phyloP scores from a whole-genome alignment of 2,797 vertebrate species.

The Gymnoscopelus braueri region DNA sequence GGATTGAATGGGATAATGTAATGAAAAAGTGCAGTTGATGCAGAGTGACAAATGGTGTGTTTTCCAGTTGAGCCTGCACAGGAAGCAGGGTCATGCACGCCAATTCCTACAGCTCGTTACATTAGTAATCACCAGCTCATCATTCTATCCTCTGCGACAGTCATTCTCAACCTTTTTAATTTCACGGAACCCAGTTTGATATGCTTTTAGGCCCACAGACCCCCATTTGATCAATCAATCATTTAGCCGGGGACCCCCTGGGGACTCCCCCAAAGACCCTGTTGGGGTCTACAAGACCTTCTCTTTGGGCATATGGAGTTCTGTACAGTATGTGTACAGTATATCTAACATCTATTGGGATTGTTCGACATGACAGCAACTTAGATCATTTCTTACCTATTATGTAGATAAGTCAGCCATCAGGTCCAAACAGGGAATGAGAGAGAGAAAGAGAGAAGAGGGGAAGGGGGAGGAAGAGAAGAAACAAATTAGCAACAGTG shows the following conservation, averaged over 20 bases:
- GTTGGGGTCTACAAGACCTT: too few species aligned
- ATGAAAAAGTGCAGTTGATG: constrained; percentile 49
- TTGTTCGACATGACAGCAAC: too few species aligned
- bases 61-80: constrained; percentile 18
- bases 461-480: constrained; percentile 2
- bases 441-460: constrained; percentile 1
- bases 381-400: constrained; percentile 59
- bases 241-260: too few species aligned
- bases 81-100: constrained; percentile 38
- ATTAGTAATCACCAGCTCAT: constrained; percentile 32
- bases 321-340: too few species aligned
- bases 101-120: constrained; percentile 45
- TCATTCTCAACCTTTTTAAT: too few species aligned
- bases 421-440: constrained; percentile 7
- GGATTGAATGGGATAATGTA: constrained; percentile 20
- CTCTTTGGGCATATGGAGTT: too few species aligned
- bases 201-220: too few species aligned
- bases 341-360: too few species aligned
- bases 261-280: too few species aligned
- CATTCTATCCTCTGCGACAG: constrained; percentile 6
- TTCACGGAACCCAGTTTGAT: too few species aligned
- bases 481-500: constrained; percentile 32
- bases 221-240: too few species aligned
- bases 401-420: constrained; percentile 21
- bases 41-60: constrained; percentile 46